These are phyloP conservation scores for Sceloporus undulatus DNA, from an alignment of 2,113 vertebrate species.

Conservation along the genomic window DNA sequence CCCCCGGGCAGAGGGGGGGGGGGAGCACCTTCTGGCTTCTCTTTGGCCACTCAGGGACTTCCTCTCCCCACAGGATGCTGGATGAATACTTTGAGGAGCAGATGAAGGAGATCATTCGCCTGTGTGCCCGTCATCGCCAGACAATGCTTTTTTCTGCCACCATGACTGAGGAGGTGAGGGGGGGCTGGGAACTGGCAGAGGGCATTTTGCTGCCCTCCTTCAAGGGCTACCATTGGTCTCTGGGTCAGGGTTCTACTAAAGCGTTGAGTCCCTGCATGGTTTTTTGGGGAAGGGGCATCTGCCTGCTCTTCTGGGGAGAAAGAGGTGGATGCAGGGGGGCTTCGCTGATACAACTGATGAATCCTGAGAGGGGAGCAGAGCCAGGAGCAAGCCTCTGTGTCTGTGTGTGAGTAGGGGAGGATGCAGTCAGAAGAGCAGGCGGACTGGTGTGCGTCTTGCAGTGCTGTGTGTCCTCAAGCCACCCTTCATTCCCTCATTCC, in stretches of 20 bases:
- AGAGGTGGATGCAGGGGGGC: background rate
- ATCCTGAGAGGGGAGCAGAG: too few relatives aligned
- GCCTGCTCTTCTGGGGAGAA: too few relatives aligned
- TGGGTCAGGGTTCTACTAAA: background rate
- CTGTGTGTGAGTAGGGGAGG: too few relatives aligned
- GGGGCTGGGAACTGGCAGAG: background rate
- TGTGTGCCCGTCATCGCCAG: constrained; percentile 93
- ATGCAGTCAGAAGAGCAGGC: too few relatives aligned
- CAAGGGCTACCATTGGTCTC: background rate
- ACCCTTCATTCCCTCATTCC: too few relatives aligned
- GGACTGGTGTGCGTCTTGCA: too few relatives aligned
- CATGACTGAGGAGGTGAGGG: constrained; percentile 93
- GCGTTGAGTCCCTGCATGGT: background rate
- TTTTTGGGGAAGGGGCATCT: accelerated
- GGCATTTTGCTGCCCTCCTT: too few relatives aligned
- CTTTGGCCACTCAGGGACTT: too few relatives aligned
- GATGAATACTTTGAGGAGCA: constrained; percentile 99
- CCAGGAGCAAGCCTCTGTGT: too few relatives aligned
- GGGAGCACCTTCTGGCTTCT: too few relatives aligned
- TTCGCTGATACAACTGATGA: background rate
- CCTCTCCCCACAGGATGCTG: constrained; percentile 85
- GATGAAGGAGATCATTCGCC: constrained; percentile 97
- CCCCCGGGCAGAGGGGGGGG: background rate
- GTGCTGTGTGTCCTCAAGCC: too few relatives aligned
- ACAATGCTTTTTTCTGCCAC: constrained; percentile 98